Evolutionary conservation across 53 echinoderm and acorn worm species (phyloP), one percentile per base, ranked within the genome.

Genomic region (Actinopyga echinites): DNA sequence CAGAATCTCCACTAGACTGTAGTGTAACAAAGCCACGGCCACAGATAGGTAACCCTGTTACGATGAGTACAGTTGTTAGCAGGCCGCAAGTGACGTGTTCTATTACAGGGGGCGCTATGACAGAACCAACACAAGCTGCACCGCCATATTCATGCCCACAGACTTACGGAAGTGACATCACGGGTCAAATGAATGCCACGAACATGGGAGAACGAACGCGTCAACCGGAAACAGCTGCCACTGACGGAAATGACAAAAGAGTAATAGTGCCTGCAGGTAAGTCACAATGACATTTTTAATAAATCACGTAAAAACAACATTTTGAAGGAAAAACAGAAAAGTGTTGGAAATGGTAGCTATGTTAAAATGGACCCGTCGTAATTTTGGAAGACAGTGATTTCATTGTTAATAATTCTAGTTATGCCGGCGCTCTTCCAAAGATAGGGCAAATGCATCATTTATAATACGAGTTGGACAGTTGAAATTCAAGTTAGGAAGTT

Each of bases 101-200:
- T 19, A 78, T 78, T 23, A 29, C 83, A 4, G 90, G 89, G 53
- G 63, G 75, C 54, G 84, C 66, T 21, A 92, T 87, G 57, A 82
- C 88, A 26, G 93, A 95, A 54, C 88, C 91, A 12, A 75, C 84
- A 56, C 92, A 92, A 81, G 91, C 93, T 13, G 94, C 93, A n/a
- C 93, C 93, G 15, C 92, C 92, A 5, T 91, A 88, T 63, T 86
- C 92, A 0, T 95, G 94, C 71, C 92, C 94, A n/a, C 89, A 87
- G 69, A 83, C 87, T 12, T 85, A 85, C 45, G 77, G 55, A 31
- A 77, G 45, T 22, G 77, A 77, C 1, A 77, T 77, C 26, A 59
- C 32, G 1, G 81, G 81, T 61, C 60, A 80, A 13, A 45, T 36
- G 37, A 26, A 57, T 35, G 40, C 81, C 15, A 55, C 57, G 34